phyloP scores from a whole-genome alignment of 2,113 vertebrate species.

The Suricata suricatta region DNA sequence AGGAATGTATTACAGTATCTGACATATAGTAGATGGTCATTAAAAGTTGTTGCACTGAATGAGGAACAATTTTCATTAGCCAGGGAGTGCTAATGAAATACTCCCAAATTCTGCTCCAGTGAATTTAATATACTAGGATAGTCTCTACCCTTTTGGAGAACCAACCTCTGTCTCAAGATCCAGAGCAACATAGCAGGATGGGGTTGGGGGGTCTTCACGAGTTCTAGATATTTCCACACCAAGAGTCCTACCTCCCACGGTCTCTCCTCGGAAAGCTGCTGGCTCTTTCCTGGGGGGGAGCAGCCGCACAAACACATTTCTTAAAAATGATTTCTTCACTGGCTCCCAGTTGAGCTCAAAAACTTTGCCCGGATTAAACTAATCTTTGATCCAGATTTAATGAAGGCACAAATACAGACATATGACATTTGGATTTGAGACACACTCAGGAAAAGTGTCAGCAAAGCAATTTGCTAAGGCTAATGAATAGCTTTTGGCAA shows the following conservation, averaged over 20 bases:
- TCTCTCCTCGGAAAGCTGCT: not conserved
- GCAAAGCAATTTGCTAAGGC: conserved; percentile 37
- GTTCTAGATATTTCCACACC: not conserved
- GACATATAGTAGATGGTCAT: not conserved
- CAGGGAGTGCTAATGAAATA: not conserved
- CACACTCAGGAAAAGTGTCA: not conserved
- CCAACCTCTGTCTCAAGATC: not conserved
- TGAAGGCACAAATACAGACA: not conserved
- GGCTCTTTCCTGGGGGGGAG: not conserved
- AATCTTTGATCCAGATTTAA: conserved; percentile 49
- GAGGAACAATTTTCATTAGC: not conserved
- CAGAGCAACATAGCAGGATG: not conserved
- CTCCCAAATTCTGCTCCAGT: not conserved
- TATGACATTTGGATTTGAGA: not conserved
- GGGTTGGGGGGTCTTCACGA: not conserved
- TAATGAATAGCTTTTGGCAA: conserved; percentile 29
- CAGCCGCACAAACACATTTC: not conserved
- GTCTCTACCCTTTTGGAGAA: not conserved
- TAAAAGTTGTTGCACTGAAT: not conserved
- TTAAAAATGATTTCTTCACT: conserved; percentile 6
- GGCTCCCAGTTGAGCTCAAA: not conserved
- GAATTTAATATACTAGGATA: no score
- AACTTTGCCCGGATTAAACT: not conserved
- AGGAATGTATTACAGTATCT: not conserved
- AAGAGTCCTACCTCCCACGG: not conserved